These are phyloP conservation scores for Lepus townsendii DNA, from an alignment of 2,797 vertebrate genomes.

Conservation along the genomic window DNA sequence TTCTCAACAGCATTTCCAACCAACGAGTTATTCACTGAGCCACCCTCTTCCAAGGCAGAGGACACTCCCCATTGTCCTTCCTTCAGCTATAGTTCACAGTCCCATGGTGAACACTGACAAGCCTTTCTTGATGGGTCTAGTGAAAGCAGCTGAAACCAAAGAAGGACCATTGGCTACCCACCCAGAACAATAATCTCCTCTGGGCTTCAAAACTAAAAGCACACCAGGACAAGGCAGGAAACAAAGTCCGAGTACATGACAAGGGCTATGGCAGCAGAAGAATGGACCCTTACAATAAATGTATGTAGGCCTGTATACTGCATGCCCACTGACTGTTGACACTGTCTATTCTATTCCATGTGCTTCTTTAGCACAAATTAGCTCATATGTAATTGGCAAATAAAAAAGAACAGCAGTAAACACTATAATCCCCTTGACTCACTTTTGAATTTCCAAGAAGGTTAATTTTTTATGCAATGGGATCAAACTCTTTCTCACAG, in stretches of 20 bases:
- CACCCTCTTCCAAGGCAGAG: constrained; percentile 4
- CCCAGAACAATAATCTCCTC: constrained; percentile 18
- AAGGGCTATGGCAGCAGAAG: no score
- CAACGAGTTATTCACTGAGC: constrained; percentile 45
- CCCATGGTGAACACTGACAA: constrained; percentile 65
- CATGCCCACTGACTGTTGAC: accelerated
- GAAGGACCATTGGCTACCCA: not conserved
- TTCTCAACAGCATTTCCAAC: constrained; percentile 68
- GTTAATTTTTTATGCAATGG: not conserved
- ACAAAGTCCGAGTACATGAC: not conserved
- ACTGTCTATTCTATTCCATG: not conserved
- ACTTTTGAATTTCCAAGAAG: constrained; percentile 10
- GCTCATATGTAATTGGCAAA: not conserved
- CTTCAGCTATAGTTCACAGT: constrained; percentile 76
- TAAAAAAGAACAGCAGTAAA: not conserved
- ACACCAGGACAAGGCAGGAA: constrained; percentile 73
- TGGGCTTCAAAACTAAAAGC: constrained; percentile 30
- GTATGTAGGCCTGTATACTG: not conserved
- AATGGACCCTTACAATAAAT: not conserved
- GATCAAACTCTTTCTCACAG: not conserved
- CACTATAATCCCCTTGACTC: not conserved
- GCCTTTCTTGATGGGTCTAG: constrained; percentile 42
- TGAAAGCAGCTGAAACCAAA: not conserved
- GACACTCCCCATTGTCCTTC: not conserved
- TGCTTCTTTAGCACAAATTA: not conserved